Percentiles rank a stretch among this genome's conserved stretches.
Conservation (phyloP, 2,888 invertebrate genomes). For the Parasteatoda lunata region DNA sequence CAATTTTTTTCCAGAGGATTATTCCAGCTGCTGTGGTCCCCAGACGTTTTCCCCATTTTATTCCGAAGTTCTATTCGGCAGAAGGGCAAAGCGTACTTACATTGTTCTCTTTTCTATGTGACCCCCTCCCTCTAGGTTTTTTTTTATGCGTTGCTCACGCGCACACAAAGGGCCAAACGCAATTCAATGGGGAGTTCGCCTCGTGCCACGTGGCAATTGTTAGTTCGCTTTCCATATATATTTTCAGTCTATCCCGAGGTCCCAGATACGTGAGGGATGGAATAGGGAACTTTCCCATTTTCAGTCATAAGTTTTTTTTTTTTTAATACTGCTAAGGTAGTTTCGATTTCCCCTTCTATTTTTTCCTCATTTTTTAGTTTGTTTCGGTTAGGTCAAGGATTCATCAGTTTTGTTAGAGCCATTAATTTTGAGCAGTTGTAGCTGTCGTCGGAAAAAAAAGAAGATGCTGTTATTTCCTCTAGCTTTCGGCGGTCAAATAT, state of each 20-base stretch:
- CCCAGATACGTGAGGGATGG: background rate
- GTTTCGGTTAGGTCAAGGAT: slow-evolving; percentile 62
- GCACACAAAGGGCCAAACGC: slow-evolving; percentile 42
- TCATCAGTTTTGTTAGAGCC: background rate
- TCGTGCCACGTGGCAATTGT: slow-evolving; percentile 64
- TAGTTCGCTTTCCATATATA: slow-evolving; percentile 32
- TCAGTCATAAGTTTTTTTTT: slow-evolving; percentile 29
- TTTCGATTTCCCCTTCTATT: slow-evolving; percentile 49
- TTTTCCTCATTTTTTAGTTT: slow-evolving; percentile 9
- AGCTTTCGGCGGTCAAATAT: too few relatives aligned
- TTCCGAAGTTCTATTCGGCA: slow-evolving; percentile 10
- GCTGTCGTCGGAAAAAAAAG: background rate
- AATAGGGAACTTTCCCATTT: slow-evolving; percentile 22
- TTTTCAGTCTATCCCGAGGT: background rate
- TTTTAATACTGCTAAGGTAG: background rate
- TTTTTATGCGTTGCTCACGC: slow-evolving; percentile 6
- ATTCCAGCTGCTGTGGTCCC: slow-evolving; percentile 36
- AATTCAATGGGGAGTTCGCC: slow-evolving; percentile 53
- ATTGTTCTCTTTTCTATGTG: slow-evolving; percentile 45
- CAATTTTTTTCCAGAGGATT: background rate
- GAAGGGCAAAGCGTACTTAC: slow-evolving; percentile 12
- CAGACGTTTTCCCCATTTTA: slow-evolving; percentile 6
- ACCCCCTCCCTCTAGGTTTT: slow-evolving; percentile 9
- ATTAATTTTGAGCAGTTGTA: background rate
- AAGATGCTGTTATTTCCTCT: too few relatives aligned